phyloP scores from a whole-genome alignment of 2,113 vertebrate species.

The Copsychus sechellarum region DNA sequence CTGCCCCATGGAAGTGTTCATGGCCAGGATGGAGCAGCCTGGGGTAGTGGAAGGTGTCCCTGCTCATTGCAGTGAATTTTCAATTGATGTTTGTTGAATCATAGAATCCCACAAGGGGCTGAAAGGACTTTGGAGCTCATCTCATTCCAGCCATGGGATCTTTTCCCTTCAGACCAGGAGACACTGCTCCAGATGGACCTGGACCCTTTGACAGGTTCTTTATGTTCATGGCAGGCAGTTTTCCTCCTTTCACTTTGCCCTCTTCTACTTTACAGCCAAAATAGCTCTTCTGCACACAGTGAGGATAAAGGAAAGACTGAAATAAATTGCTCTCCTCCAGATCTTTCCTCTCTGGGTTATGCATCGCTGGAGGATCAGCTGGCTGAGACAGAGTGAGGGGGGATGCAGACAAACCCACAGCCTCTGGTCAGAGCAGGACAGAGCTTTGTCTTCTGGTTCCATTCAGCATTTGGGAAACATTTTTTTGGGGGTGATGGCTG shows the following conservation, averaged over 20 bases:
- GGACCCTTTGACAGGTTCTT: rapidly evolving
- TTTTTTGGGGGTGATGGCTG: too few relatives aligned
- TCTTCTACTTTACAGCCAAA: not conserved
- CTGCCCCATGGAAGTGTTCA: not conserved
- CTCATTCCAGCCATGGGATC: rapidly evolving
- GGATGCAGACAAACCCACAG: not conserved
- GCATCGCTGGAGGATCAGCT: rapidly evolving
- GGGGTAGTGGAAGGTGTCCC: too few relatives aligned
- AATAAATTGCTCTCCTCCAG: not conserved
- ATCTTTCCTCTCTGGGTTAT: rapidly evolving
- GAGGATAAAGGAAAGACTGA: not conserved
- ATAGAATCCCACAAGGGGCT: not conserved
- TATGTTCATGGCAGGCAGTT: not conserved
- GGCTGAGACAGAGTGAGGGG: not conserved
- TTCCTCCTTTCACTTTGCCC: not conserved
- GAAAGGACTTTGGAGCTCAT: not conserved
- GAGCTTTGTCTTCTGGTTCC: not conserved
- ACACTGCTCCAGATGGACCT: rapidly evolving
- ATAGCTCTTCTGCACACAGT: rapidly evolving
- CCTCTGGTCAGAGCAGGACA: not conserved
- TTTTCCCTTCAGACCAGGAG: not conserved
- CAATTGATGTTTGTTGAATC: not conserved
- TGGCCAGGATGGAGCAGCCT: not conserved
- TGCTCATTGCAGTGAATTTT: not conserved
- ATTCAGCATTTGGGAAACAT: not conserved